phyloP scores from a whole-genome alignment of 92 coral and sea anemone species.

The Diadumene lineata region DNA sequence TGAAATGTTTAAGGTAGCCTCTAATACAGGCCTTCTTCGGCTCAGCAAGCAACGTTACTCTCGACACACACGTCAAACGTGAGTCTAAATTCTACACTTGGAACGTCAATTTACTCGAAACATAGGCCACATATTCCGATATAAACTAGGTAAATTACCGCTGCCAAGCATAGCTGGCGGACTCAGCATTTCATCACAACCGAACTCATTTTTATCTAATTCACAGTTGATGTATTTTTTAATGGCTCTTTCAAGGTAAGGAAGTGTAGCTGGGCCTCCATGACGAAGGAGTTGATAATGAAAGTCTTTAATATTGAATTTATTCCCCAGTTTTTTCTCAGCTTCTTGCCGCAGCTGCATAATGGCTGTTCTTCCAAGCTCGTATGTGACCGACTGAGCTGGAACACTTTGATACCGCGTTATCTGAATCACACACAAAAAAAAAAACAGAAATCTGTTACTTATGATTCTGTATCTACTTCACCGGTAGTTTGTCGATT shows the following conservation, averaged over 20 bases:
- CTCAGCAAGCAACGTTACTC: too few relatives aligned
- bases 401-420: slow-evolving; percentile 92
- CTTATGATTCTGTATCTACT: too few relatives aligned
- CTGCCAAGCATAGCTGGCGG: slow-evolving; percentile 21
- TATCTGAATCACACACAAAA: slow-evolving; percentile 32
- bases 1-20: too few relatives aligned
- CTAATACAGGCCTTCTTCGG: too few relatives aligned
- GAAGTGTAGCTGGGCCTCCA: slow-evolving; percentile 53
- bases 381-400: slow-evolving; percentile 86
- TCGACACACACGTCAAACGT: too few relatives aligned
- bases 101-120: too few relatives aligned
- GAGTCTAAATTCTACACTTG: too few relatives aligned
- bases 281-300: slow-evolving; percentile 73
- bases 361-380: slow-evolving; percentile 70
- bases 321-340: slow-evolving; percentile 50
- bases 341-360: slow-evolving; percentile 53
- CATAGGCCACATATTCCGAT: background rate
- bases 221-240: slow-evolving; percentile 49
- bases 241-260: slow-evolving; percentile 44
- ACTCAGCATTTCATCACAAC: slow-evolving; percentile 58
- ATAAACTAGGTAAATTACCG: background rate
- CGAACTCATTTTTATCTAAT: slow-evolving; percentile 26
- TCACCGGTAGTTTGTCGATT: background rate
- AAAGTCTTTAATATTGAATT: slow-evolving; percentile 74
- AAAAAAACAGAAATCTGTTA: background rate